Evolutionary conservation across 2,888 invertebrate genomes (phyloP).

Genomic region (Hemistola chrysoprasaria): DNA sequence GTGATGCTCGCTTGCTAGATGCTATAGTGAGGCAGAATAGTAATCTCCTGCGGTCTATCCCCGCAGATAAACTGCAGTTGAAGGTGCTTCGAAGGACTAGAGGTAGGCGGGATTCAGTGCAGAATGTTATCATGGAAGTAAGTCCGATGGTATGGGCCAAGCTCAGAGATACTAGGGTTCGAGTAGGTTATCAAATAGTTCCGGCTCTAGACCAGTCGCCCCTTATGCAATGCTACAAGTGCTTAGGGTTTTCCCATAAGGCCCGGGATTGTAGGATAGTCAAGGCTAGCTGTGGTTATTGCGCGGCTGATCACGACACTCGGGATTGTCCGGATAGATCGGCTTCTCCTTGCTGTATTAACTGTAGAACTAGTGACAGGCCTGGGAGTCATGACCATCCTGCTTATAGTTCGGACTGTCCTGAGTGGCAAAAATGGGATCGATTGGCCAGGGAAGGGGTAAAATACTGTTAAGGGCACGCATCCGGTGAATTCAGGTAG

Average conservation of each 20-base stretch:
- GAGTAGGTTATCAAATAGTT: constrained; percentile 7
- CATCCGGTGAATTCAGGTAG: no score
- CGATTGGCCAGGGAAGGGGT: no score
- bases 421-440: no score
- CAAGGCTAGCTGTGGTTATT: constrained; percentile 1
- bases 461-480: no score
- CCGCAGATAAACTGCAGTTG: background rate
- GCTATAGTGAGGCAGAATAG: background rate
- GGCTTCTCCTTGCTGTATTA: background rate
- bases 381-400: background rate
- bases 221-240: constrained; percentile 3
- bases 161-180: background rate
- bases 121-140: constrained; percentile 2
- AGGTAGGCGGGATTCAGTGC: background rate
- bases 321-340: constrained; percentile 1
- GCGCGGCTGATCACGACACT: constrained; percentile 5
- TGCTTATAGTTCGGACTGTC: no score
- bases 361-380: constrained; percentile 1
- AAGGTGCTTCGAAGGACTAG: background rate
- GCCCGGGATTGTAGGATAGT: constrained; percentile 1
- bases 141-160: background rate
- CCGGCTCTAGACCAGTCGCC: constrained; percentile 6
- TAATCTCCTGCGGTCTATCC: background rate
- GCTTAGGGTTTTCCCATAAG: constrained; percentile 4
- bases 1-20: background rate